Evolutionary conservation across 1,140 invertebrate genomes (phyloP).

Genomic region (Trypoxylus dichotomus): DNA sequence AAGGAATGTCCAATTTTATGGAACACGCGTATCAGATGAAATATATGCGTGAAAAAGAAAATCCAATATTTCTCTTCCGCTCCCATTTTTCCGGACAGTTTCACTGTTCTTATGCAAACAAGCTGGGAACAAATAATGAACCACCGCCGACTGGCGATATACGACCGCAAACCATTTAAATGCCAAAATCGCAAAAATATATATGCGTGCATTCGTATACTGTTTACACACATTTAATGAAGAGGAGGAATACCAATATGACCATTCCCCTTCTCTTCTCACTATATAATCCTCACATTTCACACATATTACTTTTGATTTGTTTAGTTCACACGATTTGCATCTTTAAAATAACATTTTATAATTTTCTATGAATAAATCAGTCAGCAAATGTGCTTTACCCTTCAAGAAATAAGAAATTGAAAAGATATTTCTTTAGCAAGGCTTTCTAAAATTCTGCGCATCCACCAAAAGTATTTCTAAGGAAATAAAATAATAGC

Average conservation of each 20-base stretch:
- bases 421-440: no score
- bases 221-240: background rate
- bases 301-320: no score
- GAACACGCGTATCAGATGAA: background rate
- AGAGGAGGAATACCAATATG: background rate
- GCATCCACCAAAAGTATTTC: no score
- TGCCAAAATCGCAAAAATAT: background rate
- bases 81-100: slow-evolving; percentile 15
- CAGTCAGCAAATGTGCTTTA: no score
- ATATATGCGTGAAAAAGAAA: background rate
- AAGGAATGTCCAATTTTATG: background rate
- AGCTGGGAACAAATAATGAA: background rate
- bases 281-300: no score
- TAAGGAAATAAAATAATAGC: no score
- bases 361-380: no score
- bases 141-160: background rate
- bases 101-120: background rate
- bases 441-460: no score
- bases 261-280: background rate
- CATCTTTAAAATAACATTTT: no score
- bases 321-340: no score
- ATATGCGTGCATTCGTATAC: background rate
- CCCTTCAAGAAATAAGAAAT: no score
- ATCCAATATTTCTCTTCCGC: slow-evolving; percentile 5
- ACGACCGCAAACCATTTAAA: background rate